Evolutionary conservation across 1,140 invertebrate genomes (phyloP), one percentile per base, ranked within the genome.

Genomic region (Zaprionus inermis): DNA sequence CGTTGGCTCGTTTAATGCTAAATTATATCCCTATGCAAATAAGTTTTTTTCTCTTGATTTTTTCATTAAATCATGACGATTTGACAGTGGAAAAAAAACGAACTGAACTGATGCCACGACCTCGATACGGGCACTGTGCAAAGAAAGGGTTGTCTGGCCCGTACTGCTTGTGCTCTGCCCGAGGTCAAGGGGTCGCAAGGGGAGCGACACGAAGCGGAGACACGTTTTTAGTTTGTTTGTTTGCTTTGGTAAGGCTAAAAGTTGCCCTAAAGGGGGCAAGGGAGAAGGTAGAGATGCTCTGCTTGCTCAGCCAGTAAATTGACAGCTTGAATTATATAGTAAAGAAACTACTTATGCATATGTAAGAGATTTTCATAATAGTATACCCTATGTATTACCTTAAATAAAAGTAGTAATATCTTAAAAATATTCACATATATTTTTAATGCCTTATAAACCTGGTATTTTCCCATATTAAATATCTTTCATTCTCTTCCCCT

Each of bases 61-160:
- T 89, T 89, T 89, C 84, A 89, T 89, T 89, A 89, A 89, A 89
- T 89, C 84, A 89, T 89, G 84, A 89, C 84, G 84, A 89, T 89
- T 89, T 89, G 84, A 89, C 80, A 89, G 24, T 28, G 24, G 63
- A 64, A 24, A 65, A 18, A 24, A 61, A 46, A 66, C 7, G 34
- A 44, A 14, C 18, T 44, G 30, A 64, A 60, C 68, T 59, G 52
- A 70, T 71, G 59, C 67, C 67, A 52, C 44, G 57, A 49, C 56
- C 63, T 70, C 60, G 63, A 75, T 78, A 76, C 73, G 70, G 65
- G 71, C 78, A 69, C 75, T 80, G 63, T 63, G 72, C 66, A 74
- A 74, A 74, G 72, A 74, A 74, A 74, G 72, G 72, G 72, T 74
- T 74, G 70, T 63, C 74, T 67, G 61, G 52, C 63, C 72, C 55